These are phyloP conservation scores for Leptonema lineaticorne DNA, from an alignment of 1,140 invertebrate genomes.

Conservation along the genomic window DNA sequence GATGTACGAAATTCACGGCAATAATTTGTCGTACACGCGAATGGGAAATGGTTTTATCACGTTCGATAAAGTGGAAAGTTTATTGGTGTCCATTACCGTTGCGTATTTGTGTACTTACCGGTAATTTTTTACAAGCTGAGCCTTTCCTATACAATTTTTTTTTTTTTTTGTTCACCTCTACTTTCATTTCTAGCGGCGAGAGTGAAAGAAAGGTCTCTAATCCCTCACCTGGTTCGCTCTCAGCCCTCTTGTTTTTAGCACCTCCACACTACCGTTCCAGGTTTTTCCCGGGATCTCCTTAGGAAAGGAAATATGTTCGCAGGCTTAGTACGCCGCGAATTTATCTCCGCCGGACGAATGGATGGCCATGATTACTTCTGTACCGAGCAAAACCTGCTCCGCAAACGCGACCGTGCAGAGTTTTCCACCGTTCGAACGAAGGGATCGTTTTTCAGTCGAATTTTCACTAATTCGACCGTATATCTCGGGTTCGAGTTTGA, in stretches of 20 bases:
- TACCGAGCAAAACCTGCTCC: background rate
- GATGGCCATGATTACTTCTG: slow-evolving; percentile 30
- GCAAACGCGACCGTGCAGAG: background rate
- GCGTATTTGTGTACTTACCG: background rate
- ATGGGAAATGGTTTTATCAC: background rate
- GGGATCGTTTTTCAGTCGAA: slow-evolving; percentile 18
- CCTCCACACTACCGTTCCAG: too few species aligned
- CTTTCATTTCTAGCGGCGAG: background rate
- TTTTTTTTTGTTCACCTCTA: background rate
- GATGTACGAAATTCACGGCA: background rate
- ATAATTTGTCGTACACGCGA: background rate
- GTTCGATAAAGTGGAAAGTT: background rate
- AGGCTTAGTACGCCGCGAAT: slow-evolving; percentile 16
- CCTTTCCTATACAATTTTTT: background rate
- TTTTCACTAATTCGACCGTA: slow-evolving; percentile 12
- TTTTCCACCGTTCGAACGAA: background rate
- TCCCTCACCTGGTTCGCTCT: background rate
- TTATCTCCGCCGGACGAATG: slow-evolving; percentile 27
- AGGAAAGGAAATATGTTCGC: slow-evolving; percentile 23
- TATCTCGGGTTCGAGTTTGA: background rate
- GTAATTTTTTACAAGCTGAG: slow-evolving; percentile 4
- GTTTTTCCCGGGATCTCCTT: too few species aligned
- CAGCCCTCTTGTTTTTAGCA: background rate
- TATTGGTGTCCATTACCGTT: background rate
- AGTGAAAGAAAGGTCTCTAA: background rate